Evolutionary conservation across 2,113 vertebrate genomes (phyloP), one percentile per base, ranked within the genome.

Genomic region (Datnioides undecimradiatus): DNA sequence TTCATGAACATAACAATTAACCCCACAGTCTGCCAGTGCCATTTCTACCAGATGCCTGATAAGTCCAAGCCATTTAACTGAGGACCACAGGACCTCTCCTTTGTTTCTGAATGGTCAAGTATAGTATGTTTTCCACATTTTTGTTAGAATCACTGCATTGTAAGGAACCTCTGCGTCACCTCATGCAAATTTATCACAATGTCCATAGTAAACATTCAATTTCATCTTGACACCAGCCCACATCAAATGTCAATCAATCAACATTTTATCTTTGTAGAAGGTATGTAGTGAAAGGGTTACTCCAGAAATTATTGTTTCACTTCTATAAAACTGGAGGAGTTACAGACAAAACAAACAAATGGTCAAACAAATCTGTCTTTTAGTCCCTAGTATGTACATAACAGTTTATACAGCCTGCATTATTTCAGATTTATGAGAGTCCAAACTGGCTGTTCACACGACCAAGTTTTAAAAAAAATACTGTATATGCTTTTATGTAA

Each of bases 1-100:
- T 83, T 79, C 68, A 81, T 78, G 65, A 63, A 73, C 66, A 33
- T 57, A 76, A 82, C 76, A 78, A 68, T 75, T 40, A 87, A 87
- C 63, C 59, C 78, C 67, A 11, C 2, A 82, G 70, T 70, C 51
- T 60, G 75, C 66, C 23, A 21, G 63, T 49, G 71, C 34, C 7
- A 27, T 65, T 65, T 64, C 68, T 72, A 63, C 73, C 80, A 79
- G 75, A 86, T 13, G n/a, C 12, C 62, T 17, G 52, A 13, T 38
- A 19, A 51, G 41, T 52, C 54, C 45, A 38, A 38, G 34, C 13
- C 9, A 57, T 73, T 70, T 66, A 77, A 52, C 54, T 13, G 19
- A 31, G 54, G 40, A 57, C 58, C 82, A 66, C 72, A 41, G 54
- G 40, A 54, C 46, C 80, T 82, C 43, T 77, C 2, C 55, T 87